A percentile compares a stretch with the other conserved stretches of the same genome.
Conservation (phyloP, 2,888 invertebrate species). For the Axea sp. region DNA sequence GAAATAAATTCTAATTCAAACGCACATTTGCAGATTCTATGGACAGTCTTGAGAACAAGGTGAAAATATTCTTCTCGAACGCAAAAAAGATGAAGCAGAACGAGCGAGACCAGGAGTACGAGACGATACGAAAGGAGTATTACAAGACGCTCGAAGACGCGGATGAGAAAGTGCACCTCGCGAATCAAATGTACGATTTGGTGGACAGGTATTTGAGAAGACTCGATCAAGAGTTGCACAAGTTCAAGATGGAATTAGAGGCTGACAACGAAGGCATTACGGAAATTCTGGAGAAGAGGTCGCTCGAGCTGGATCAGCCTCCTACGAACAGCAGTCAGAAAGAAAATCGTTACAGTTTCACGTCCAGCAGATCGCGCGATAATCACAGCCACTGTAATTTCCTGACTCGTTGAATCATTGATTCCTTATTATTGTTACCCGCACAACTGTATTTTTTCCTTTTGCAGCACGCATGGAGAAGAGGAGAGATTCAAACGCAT, state of each 20-base stretch:
- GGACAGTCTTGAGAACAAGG: constrained; percentile 94
- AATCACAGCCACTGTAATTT: constrained; percentile 78
- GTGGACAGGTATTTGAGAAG: constrained; percentile 95
- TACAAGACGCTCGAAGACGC: constrained; percentile 95
- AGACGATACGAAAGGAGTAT: constrained; percentile 91
- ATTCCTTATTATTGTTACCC: too few relatives aligned
- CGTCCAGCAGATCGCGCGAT: constrained; percentile 76
- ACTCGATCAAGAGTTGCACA: constrained; percentile 93
- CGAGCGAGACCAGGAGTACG: constrained; percentile 90
- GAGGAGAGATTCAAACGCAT: constrained; percentile 86
- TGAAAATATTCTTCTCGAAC: constrained; percentile 91
- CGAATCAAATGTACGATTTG: constrained; percentile 96
- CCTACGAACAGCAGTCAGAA: constrained; percentile 87
- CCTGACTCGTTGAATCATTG: too few relatives aligned
- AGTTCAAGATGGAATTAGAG: constrained; percentile 99
- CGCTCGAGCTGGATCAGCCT: constrained; percentile 91
- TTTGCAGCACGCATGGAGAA: constrained; percentile 84
- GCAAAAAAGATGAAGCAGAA: constrained; percentile 88
- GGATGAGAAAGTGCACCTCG: constrained; percentile 96
- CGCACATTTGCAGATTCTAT: constrained; percentile 85
- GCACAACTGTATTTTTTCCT: too few relatives aligned
- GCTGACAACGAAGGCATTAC: constrained; percentile 99
- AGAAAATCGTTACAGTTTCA: constrained; percentile 86
- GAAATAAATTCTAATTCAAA: too few relatives aligned
- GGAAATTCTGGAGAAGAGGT: constrained; percentile 95